Conservation (phyloP, 2,113 vertebrate genomes). For the Phalacrocorax aristotelis region DNA sequence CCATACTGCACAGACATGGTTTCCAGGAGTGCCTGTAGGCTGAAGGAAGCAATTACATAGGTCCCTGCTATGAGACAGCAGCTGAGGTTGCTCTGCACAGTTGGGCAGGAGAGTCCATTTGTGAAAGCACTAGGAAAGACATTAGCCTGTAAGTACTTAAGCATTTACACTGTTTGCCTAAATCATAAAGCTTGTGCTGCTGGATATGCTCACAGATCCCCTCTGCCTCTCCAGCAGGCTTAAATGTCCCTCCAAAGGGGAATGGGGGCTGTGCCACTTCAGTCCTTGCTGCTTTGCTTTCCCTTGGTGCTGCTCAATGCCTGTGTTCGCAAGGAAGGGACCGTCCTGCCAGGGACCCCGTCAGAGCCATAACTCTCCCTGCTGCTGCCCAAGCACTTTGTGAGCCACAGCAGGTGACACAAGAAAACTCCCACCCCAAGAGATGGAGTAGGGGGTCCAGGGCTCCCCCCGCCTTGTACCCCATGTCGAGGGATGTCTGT, state of each 20-base stretch:
- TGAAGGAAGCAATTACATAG: not conserved
- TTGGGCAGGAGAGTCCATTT: not conserved
- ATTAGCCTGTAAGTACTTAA: not conserved
- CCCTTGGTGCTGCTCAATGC: not conserved
- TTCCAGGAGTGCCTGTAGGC: not conserved
- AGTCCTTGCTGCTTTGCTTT: not conserved
- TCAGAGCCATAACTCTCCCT: not conserved
- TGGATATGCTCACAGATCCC: not conserved
- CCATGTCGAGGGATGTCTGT: not conserved
- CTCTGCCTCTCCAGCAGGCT: not conserved
- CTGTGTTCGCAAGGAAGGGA: not conserved
- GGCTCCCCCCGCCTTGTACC: not conserved
- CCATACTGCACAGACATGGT: rapidly evolving
- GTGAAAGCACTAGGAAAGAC: not conserved
- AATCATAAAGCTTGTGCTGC: not conserved
- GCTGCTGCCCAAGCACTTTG: not conserved
- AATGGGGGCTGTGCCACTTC: not conserved
- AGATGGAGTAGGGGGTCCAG: not conserved
- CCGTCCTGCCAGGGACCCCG: not conserved
- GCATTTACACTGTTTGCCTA: constrained; percentile 15
- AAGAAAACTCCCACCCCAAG: no score
- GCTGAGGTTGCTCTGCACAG: not conserved
- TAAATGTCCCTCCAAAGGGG: not conserved
- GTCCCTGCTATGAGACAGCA: not conserved
- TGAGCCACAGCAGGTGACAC: not conserved